Evolutionary conservation across 2,797 vertebrate genomes (phyloP).

Genomic region (Molossus alvarezi): DNA sequence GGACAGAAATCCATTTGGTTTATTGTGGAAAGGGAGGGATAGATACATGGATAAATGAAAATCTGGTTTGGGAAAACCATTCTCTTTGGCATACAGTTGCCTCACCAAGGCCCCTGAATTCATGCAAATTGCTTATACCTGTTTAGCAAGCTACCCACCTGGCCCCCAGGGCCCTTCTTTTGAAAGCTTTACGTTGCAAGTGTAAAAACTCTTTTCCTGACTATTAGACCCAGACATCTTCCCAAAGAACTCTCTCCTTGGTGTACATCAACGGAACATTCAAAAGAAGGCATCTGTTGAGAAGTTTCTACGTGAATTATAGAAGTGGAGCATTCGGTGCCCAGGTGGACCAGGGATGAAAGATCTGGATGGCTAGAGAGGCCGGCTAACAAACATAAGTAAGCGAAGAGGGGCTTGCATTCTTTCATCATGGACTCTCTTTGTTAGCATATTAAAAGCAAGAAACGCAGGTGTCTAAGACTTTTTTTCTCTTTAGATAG

Average conservation of each 20-base stretch:
- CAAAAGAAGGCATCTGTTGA: conserved; percentile 50
- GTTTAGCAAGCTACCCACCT: not conserved
- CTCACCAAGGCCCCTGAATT: not conserved
- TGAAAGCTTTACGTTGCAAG: not conserved
- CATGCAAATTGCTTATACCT: not conserved
- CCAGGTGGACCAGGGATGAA: not conserved
- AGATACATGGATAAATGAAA: conserved; percentile 38
- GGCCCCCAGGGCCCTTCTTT: not conserved
- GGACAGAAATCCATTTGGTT: not conserved
- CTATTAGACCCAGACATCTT: not conserved
- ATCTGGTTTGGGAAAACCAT: not conserved
- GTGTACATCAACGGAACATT: not conserved
- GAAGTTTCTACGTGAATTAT: conserved; percentile 44
- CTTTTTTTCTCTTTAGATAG: not conserved
- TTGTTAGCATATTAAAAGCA: conserved; percentile 40
- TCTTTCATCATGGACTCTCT: not conserved
- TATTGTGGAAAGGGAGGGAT: conserved; percentile 29
- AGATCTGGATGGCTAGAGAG: not conserved
- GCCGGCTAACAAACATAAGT: not conserved
- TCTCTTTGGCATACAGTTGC: not conserved
- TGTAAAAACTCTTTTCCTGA: not conserved
- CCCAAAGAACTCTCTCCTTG: conserved; percentile 46
- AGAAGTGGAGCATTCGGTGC: conserved; percentile 32
- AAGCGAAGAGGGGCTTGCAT: not conserved
- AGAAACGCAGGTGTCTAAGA: not conserved